A percentile compares a stretch with the other conserved stretches of the same genome.
These are phyloP conservation scores for Drosophila falleni DNA, from an alignment of 2,888 invertebrate species.

Conservation along the genomic window DNA sequence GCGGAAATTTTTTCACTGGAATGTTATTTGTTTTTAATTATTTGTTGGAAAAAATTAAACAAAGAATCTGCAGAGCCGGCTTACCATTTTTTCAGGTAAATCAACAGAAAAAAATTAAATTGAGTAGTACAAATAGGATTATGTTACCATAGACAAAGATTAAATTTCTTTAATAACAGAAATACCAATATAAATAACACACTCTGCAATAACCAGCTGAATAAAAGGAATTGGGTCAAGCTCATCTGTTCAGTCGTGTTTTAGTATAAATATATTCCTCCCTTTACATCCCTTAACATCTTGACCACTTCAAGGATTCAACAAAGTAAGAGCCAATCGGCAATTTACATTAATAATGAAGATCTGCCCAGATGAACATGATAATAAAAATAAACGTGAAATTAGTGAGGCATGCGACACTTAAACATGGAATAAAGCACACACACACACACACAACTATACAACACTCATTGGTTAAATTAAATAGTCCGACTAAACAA, in stretches of 20 bases:
- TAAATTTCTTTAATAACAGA: background rate
- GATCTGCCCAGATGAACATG: conserved; percentile 44
- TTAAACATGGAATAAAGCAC: conserved; percentile 41
- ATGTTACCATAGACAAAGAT: background rate
- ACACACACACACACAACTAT: conserved; percentile 13
- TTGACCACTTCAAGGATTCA: background rate
- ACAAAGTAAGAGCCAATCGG: conserved; percentile 9
- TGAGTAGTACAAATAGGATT: background rate
- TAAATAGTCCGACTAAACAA: conserved; percentile 44
- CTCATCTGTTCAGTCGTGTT: no score
- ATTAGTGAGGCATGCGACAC: conserved; percentile 71
- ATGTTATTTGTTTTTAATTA: conserved; percentile 1
- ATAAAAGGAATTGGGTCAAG: background rate
- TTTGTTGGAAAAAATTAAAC: background rate
- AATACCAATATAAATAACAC: background rate
- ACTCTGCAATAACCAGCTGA: background rate
- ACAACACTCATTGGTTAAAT: conserved; percentile 24
- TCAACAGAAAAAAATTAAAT: background rate
- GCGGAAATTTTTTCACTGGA: background rate
- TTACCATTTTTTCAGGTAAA: background rate
- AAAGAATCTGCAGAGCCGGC: background rate
- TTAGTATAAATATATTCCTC: background rate
- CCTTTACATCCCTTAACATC: background rate
- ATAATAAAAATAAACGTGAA: conserved; percentile 69
- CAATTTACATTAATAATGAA: conserved; percentile 33